Evolutionary conservation across 2,113 vertebrate species (phyloP), one percentile per base, ranked within the genome.

Genomic region (Miniopterus natalensis): DNA sequence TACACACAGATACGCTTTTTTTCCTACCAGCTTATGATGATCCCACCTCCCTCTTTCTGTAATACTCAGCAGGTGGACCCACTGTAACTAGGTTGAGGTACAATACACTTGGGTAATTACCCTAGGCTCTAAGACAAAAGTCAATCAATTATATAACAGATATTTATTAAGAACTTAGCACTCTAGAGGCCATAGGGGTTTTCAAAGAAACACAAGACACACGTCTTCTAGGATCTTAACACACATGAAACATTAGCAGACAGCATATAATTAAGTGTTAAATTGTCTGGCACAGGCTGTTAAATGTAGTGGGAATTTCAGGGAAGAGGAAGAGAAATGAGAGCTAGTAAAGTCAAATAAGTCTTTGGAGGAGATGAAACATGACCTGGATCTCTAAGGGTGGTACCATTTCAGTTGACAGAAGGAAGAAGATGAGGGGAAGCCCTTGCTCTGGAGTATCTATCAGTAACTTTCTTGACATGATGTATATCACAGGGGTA

Each of bases 281-380:
- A 94, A 63, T 53, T 79, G 18, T 51, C 75, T 75, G 36, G 74
- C 49, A 71, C 18, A 53, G 47, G 29, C 70, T 87, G 45, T 49
- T 92, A 94, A 92, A 18, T 84, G 63, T 11, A 87, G 40, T 84
- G 45, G 51, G 79, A 65, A 71, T 95, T 92, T 90, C 59, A 88
- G 63, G 94, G 57, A 92, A 66, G 9, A 79, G 17, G 31, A 89
- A 94, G 65, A 92, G 17, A 78, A 90, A 70, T 74, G 25, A 95
- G 75, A 92, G 18, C 45, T 84, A 79, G 3, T 14, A 40, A 81
- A 71, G 45, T 53, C 75, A 96, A 87, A 70, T 70, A 80, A 70
- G n/a, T 57, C 21, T 79, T 70, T 55, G 23, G 6, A 10, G 11
- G 36, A 65, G 14, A 23, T 71, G 36, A 68, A 21, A 65, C 20